Conservation (phyloP, 2,888 invertebrate genomes). For the Heliconius ethilla region DNA sequence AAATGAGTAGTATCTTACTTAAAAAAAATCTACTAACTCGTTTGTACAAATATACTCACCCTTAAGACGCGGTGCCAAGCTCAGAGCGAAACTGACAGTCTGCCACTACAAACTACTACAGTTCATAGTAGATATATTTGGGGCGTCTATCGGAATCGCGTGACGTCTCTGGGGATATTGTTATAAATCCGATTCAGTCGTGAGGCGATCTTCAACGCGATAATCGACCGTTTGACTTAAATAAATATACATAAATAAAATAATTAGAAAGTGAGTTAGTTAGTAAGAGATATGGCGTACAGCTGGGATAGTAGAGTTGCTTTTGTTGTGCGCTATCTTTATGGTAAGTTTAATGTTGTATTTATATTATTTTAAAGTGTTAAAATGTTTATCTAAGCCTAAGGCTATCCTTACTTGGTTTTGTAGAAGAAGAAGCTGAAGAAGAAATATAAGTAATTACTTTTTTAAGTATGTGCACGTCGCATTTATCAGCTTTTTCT, state of each 20-base stretch:
- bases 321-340: constrained; percentile 90
- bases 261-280: constrained; percentile 1
- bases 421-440: no score
- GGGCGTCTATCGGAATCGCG: constrained; percentile 37
- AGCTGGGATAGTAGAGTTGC: constrained; percentile 92
- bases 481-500: constrained; percentile 99
- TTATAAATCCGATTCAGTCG: constrained; percentile 53
- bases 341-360: constrained; percentile 83
- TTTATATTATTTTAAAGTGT: not conserved
- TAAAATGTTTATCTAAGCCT: not conserved
- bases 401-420: no score
- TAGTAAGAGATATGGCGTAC: constrained; percentile 85
- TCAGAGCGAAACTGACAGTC: constrained; percentile 38
- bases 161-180: constrained; percentile 38
- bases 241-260: constrained; percentile 1
- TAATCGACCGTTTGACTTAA: constrained; percentile 42
- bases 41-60: constrained; percentile 13
- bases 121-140: constrained; percentile 41
- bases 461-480: constrained; percentile 96
- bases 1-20: not conserved
- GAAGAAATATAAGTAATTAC: no score
- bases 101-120: constrained; percentile 22
- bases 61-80: constrained; percentile 36
- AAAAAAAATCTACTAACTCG: not conserved
- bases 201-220: constrained; percentile 60